Conservation (phyloP, 2,888 invertebrate genomes). For the Drosophila mimetica region DNA sequence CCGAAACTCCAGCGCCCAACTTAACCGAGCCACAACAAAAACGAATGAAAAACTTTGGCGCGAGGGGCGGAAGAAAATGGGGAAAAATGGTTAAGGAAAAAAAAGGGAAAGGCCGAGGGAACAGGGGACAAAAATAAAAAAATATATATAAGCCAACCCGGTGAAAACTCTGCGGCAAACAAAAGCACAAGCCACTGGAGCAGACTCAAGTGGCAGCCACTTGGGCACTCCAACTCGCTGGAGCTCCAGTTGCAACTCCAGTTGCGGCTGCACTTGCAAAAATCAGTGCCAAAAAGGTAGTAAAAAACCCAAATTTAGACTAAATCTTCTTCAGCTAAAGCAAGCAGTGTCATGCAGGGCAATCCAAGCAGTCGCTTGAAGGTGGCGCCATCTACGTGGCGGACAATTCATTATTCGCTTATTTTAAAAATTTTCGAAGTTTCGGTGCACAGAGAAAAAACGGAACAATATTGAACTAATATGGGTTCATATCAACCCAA, state of each 20-base stretch:
- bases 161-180: slow-evolving; percentile 53
- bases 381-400: too few species aligned
- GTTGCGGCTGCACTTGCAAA: slow-evolving; percentile 11
- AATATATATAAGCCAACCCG: slow-evolving; percentile 2
- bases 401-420: too few species aligned
- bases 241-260: slow-evolving; percentile 64
- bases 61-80: slow-evolving; percentile 12
- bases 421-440: too few species aligned
- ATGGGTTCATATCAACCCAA: too few species aligned
- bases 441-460: too few species aligned
- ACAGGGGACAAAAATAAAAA: slow-evolving; percentile 1
- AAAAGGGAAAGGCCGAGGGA: slow-evolving; percentile 13
- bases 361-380: too few species aligned
- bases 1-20: slow-evolving; percentile 8
- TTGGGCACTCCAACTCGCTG: slow-evolving; percentile 50
- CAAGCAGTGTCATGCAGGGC: too few species aligned
- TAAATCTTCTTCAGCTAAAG: too few species aligned
- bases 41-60: slow-evolving; percentile 36
- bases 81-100: slow-evolving; percentile 7
- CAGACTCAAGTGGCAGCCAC: slow-evolving; percentile 67
- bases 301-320: too few species aligned
- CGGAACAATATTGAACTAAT: too few species aligned
- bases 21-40: slow-evolving; percentile 31
- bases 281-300: not conserved
- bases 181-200: slow-evolving; percentile 70